Conservation (phyloP, 1,140 invertebrate species). For the Trypoxylus dichotomus region DNA sequence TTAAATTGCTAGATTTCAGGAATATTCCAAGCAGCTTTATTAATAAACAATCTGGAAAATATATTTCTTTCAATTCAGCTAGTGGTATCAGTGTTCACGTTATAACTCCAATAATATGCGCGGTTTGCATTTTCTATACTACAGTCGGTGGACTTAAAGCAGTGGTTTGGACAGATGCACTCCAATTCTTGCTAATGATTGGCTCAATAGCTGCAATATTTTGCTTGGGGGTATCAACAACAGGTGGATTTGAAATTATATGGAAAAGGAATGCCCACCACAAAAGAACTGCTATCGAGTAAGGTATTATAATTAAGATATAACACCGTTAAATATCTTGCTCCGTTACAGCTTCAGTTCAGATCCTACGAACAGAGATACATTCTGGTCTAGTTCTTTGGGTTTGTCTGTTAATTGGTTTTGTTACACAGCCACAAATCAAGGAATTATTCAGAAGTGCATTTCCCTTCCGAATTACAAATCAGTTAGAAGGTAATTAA, state of each 20-base stretch:
- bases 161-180: conserved; percentile 70
- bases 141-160: conserved; percentile 74
- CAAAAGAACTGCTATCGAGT: conserved; percentile 52
- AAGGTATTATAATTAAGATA: background rate
- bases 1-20: no score
- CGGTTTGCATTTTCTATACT: conserved; percentile 76
- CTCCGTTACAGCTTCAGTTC: conserved; percentile 32
- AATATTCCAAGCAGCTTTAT: no score
- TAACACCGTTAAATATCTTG: background rate
- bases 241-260: conserved; percentile 63
- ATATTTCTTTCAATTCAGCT: conserved; percentile 55
- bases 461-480: conserved; percentile 55
- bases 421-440: conserved; percentile 58
- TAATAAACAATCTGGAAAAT: background rate
- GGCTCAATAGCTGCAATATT: conserved; percentile 56
- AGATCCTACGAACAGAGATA: conserved; percentile 34
- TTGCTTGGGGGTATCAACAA: conserved; percentile 57
- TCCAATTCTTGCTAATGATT: conserved; percentile 68
- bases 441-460: conserved; percentile 65
- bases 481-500: conserved; percentile 18
- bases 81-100: conserved; percentile 66
- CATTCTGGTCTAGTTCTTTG: conserved; percentile 27
- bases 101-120: conserved; percentile 68
- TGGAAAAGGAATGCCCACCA: conserved; percentile 54
- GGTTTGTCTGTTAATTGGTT: conserved; percentile 52